A percentile compares a stretch with the other conserved stretches of the same genome.
phyloP scores from a whole-genome alignment of 2,113 vertebrate species.

The Corvus moneduloides region DNA sequence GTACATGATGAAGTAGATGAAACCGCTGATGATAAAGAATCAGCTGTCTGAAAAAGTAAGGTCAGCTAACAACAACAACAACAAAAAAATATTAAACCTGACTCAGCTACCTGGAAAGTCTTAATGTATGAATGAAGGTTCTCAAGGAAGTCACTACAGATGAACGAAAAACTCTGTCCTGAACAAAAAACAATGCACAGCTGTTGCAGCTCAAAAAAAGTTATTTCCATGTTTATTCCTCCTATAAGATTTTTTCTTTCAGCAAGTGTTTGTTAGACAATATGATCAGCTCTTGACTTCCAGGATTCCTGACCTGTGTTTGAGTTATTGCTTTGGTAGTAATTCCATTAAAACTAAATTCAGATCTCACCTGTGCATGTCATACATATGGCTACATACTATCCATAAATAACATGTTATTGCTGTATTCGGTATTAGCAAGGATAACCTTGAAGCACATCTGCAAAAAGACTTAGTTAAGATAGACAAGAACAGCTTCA shows the following conservation, averaged over 20 bases:
- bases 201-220: neutral
- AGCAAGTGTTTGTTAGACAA: neutral
- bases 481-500: neutral
- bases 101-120: neutral
- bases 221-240: neutral
- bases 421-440: neutral
- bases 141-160: rapidly evolving
- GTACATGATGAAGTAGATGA: neutral
- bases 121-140: neutral
- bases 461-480: neutral
- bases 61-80: neutral
- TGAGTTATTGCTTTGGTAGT: neutral
- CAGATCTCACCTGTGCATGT: neutral
- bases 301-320: rapidly evolving
- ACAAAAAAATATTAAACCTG: neutral
- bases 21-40: neutral
- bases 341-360: neutral
- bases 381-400: neutral
- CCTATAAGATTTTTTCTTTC: neutral
- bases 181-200: neutral
- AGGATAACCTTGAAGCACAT: neutral
- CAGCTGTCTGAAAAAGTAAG: neutral
- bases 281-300: neutral
- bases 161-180: neutral
- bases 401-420: neutral